Evolutionary conservation across 2,888 invertebrate species (phyloP), one percentile per base, ranked within the genome.

Genomic region (Dyspetes luteomarginatus): DNA sequence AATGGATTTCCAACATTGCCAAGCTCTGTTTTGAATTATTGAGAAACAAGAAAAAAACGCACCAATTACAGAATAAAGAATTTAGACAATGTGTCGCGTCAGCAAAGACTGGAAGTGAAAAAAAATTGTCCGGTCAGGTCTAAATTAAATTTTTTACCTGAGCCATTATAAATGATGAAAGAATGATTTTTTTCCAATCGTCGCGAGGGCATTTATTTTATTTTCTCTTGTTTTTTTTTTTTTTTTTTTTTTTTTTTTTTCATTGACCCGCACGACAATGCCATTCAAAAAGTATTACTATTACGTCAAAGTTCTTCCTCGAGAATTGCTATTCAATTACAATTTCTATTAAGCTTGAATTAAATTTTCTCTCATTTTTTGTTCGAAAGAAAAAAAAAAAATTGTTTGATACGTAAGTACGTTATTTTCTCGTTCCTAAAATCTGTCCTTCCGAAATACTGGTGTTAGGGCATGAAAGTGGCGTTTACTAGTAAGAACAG

Each of bases 51-150:
- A 76, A 55, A 58, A 12, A 52, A 12, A 60, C 28, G 24, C 15
- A 48, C 15, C 55, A 50, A 62, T 65, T 52, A 41, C 45, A 2
- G 43, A 30, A 17, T 55, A 28, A 56, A 62, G 72, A 64, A 15
- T 67, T 30, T 24, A 17, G 30, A 55, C 28, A 48, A 64, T 43
- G 28, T 62, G 73, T 15, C 45, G 50, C 45, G 36, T 41, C 72
- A 82, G 79, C 41, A 64, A 73, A 78, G 77, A 78, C 67, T 81
- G 72, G 68, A 73, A 69, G 68, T 12, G 58, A 48, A 50, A 43
- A 65, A 48, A 50, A 43, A 65, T 43, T 9, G 58, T 73, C 36
- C 50, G 56, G 56, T 77, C 67, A 19, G 62, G 60, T 79, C 60
- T 26, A 62, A 50, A 68, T 30, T 28, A 60, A 81, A 78, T 75